phyloP scores from a whole-genome alignment of 2,797 vertebrate species.

The Pseudotriccus pelzelni region DNA sequence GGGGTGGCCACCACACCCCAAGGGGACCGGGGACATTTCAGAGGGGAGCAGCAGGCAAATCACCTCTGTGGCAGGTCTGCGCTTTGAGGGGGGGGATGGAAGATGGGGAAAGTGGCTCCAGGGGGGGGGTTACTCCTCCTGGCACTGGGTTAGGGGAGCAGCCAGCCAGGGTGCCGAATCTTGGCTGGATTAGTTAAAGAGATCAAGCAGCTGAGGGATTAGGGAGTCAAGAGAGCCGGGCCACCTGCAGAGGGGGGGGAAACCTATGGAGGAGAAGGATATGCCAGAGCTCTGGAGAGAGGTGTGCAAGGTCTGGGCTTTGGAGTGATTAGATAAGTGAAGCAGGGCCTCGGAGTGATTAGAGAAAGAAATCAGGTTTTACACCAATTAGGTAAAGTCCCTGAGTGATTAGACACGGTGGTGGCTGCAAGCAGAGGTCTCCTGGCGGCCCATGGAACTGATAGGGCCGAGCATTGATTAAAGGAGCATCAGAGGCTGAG shows the following conservation, averaged over 20 bases:
- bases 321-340: constrained; percentile 30
- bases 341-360: constrained; percentile 7
- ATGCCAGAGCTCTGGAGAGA: not conserved
- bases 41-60: not conserved
- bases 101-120: rapidly evolving
- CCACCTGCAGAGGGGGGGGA: not conserved
- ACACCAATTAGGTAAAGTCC: constrained; percentile 52
- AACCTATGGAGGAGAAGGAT: not conserved
- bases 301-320: constrained; percentile 25
- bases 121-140: rapidly evolving
- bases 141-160: not conserved
- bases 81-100: rapidly evolving
- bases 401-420: not conserved
- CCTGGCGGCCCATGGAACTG: not conserved
- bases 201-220: not conserved
- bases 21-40: rapidly evolving
- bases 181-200: not conserved
- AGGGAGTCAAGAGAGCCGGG: not conserved
- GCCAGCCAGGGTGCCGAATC: not conserved
- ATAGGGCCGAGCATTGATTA: constrained; percentile 4
- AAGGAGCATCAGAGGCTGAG: not conserved
- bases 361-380: constrained; percentile 55
- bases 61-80: rapidly evolving
- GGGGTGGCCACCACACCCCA: not conserved
- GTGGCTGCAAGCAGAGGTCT: not conserved